These are phyloP conservation scores for Scartelaos histophorus DNA, from an alignment of 2,113 vertebrate species.

Conservation along the genomic window DNA sequence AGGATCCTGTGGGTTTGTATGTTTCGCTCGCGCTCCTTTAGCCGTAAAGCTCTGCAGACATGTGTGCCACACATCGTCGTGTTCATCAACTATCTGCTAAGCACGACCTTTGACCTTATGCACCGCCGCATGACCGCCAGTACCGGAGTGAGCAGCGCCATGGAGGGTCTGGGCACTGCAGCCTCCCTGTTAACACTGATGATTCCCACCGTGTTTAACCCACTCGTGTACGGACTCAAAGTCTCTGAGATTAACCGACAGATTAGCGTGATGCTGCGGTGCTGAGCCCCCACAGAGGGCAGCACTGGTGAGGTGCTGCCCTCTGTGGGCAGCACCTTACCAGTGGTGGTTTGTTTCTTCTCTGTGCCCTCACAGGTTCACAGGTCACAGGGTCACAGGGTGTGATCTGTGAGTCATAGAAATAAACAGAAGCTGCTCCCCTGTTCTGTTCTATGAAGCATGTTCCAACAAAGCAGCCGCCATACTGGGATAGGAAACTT, in stretches of 20 bases:
- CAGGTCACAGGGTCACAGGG: no score
- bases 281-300: background rate
- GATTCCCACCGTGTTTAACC: background rate
- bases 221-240: conserved; percentile 5
- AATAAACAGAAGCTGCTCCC: no score
- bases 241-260: background rate
- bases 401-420: no score
- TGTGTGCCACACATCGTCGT: background rate
- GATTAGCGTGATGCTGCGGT: background rate
- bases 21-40: background rate
- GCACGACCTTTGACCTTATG: background rate
- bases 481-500: no score
- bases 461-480: no score
- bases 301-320: no score
- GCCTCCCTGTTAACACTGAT: background rate
- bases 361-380: no score
- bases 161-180: background rate
- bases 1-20: background rate
- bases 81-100: background rate
- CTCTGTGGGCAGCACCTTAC: no score
- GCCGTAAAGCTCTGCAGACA: background rate
- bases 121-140: background rate
- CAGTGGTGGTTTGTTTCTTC: no score
- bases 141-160: background rate
- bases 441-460: no score